phyloP scores from a whole-genome alignment of 2,113 vertebrate species.

The Hystrix cristata region DNA sequence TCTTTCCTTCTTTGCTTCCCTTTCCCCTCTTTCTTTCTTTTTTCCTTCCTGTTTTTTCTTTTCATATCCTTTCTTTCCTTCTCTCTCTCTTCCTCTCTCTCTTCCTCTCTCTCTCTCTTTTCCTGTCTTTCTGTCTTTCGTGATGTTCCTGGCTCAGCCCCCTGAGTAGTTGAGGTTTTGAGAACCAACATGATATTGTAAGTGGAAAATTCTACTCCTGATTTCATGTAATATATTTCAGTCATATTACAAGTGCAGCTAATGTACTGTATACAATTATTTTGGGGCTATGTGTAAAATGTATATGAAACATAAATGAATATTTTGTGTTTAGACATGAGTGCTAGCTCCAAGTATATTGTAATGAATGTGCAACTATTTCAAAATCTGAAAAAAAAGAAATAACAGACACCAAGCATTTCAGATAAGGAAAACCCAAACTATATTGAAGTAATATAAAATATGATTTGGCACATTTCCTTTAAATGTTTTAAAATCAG shows the following conservation, averaged over 20 bases:
- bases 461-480: background rate
- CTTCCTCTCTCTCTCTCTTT: too few relatives aligned
- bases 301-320: background rate
- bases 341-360: background rate
- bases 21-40: too few relatives aligned
- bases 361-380: background rate
- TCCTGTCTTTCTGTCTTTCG: too few relatives aligned
- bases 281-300: background rate
- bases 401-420: background rate
- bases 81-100: too few relatives aligned
- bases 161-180: too few relatives aligned
- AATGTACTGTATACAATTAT: background rate
- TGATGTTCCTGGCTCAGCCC: too few relatives aligned
- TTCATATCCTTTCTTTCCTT: too few relatives aligned
- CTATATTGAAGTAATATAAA: background rate
- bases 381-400: background rate
- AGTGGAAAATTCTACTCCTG: background rate
- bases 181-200: background rate
- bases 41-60: too few relatives aligned
- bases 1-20: too few relatives aligned
- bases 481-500: conserved; percentile 13
- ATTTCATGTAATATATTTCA: background rate
- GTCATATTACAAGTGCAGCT: background rate
- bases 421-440: background rate
- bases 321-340: background rate